phyloP scores from a whole-genome alignment of 64 coral and sea anemone species.

The Exaiptasia diaphana region DNA sequence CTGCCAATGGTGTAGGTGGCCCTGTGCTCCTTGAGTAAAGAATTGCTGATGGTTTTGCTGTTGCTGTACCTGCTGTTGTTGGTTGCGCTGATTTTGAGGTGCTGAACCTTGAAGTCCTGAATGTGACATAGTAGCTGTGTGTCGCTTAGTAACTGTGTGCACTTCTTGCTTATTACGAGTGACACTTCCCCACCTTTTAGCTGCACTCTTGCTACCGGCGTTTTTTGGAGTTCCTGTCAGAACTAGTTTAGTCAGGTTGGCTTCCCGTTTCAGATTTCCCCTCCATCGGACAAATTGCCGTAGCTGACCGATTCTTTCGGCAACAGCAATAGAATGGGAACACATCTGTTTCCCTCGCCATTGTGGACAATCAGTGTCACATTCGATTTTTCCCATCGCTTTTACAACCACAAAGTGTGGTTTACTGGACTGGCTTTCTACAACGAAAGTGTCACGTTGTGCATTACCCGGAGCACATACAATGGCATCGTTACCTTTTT shows the following conservation, averaged over 20 bases:
- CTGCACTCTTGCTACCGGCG: slow-evolving; percentile 15
- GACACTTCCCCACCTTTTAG: slow-evolving; percentile 30
- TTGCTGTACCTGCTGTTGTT: too few relatives aligned
- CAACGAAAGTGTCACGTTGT: slow-evolving; percentile 17
- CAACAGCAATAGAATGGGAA: slow-evolving; percentile 33
- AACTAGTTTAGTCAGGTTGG: slow-evolving; percentile 24
- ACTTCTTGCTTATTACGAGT: slow-evolving; percentile 2
- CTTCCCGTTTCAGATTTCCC: slow-evolving; percentile 15
- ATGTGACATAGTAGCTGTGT: too few relatives aligned
- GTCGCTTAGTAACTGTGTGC: not conserved
- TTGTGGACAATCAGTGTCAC: not conserved
- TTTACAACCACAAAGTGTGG: slow-evolving; percentile 21
- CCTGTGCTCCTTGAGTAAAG: too few relatives aligned
- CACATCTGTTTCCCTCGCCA: slow-evolving; percentile 40
- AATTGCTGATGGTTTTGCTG: too few relatives aligned
- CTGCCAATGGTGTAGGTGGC: too few relatives aligned
- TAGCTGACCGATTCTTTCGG: slow-evolving; percentile 25
- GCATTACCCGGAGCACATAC: slow-evolving; percentile 31
- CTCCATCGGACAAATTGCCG: slow-evolving; percentile 20
- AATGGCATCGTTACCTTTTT: slow-evolving; percentile 16
- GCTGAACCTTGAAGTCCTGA: too few relatives aligned
- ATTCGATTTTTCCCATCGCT: slow-evolving; percentile 11
- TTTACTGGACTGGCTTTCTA: slow-evolving; percentile 27
- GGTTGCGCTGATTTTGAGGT: too few relatives aligned
- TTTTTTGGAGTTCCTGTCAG: not conserved